phyloP scores from a whole-genome alignment of 1,140 invertebrate genomes.

The Drosophila simulans region DNA sequence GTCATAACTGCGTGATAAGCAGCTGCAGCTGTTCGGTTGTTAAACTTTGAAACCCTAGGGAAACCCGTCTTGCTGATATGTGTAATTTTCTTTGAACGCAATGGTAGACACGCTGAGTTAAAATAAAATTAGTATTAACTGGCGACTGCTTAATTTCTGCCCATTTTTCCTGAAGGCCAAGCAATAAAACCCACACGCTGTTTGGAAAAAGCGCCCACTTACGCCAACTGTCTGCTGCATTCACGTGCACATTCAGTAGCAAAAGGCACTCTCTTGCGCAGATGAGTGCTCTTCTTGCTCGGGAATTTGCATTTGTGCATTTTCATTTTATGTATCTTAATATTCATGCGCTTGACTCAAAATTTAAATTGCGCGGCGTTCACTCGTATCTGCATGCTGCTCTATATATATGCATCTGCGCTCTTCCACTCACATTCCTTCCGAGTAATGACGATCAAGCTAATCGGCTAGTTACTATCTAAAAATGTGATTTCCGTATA shows the following conservation, averaged over 20 bases:
- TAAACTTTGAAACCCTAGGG: not conserved
- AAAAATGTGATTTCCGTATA: no score
- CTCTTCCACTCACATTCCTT: not conserved
- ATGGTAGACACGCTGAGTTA: not conserved
- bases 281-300: slow-evolving; percentile 35
- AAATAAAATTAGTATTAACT: not conserved
- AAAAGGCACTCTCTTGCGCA: slow-evolving; percentile 21
- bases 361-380: slow-evolving; percentile 48
- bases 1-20: slow-evolving; percentile 36
- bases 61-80: slow-evolving; percentile 7
- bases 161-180: slow-evolving; percentile 28
- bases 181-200: slow-evolving; percentile 1
- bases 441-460: not conserved
- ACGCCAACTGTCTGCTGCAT: slow-evolving; percentile 44
- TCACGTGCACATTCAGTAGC: slow-evolving; percentile 3
- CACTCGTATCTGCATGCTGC: slow-evolving; percentile 28
- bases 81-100: slow-evolving; percentile 5
- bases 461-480: no score
- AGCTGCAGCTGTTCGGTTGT: slow-evolving; percentile 25
- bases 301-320: slow-evolving; percentile 54
- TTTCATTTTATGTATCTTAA: slow-evolving; percentile 55
- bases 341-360: slow-evolving; percentile 48
- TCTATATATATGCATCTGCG: not conserved
- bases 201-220: slow-evolving; percentile 35
- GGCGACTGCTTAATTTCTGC: slow-evolving; percentile 22